These are phyloP conservation scores for Takifugu ocellatus DNA, from an alignment of 2,797 vertebrate genomes.

Conservation along the genomic window DNA sequence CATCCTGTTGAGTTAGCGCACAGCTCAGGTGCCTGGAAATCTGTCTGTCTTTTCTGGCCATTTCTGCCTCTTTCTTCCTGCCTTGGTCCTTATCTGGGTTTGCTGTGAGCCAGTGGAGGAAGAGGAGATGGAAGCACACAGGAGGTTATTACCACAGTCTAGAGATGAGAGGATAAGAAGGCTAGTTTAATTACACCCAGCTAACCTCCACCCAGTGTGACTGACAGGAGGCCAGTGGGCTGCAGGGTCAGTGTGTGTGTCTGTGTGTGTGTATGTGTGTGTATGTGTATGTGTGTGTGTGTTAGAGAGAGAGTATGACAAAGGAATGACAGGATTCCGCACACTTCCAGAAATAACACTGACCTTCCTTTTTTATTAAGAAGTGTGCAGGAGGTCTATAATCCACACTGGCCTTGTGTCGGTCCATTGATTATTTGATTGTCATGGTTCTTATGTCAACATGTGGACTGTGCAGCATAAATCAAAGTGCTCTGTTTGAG, in stretches of 20 bases:
- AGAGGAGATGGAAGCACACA: slow-evolving; percentile 57
- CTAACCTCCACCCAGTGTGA: slow-evolving; percentile 44
- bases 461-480: slow-evolving; percentile 15
- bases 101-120: slow-evolving; percentile 49
- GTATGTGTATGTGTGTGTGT: slow-evolving; percentile 21
- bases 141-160: slow-evolving; percentile 69
- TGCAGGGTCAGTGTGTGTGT: slow-evolving; percentile 31
- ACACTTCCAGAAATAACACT: slow-evolving; percentile 55
- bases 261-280: slow-evolving; percentile 21
- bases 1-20: slow-evolving; percentile 37
- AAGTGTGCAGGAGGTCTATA: slow-evolving; percentile 36
- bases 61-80: slow-evolving; percentile 18
- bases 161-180: slow-evolving; percentile 70
- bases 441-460: slow-evolving; percentile 18
- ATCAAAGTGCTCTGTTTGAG: slow-evolving; percentile 25
- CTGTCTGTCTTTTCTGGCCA: not conserved
- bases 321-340: slow-evolving; percentile 25
- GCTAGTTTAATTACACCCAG: slow-evolving; percentile 69
- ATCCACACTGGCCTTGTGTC: slow-evolving; percentile 30
- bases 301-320: slow-evolving; percentile 10
- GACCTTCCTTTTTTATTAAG: slow-evolving; percentile 50
- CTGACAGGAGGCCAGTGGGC: slow-evolving; percentile 41
- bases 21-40: slow-evolving; percentile 1
- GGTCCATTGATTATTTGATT: slow-evolving; percentile 57
- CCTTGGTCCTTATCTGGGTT: slow-evolving; percentile 51